These are phyloP conservation scores for Ectemnius continuus DNA, from an alignment of 2,888 invertebrate genomes.

Conservation along the genomic window DNA sequence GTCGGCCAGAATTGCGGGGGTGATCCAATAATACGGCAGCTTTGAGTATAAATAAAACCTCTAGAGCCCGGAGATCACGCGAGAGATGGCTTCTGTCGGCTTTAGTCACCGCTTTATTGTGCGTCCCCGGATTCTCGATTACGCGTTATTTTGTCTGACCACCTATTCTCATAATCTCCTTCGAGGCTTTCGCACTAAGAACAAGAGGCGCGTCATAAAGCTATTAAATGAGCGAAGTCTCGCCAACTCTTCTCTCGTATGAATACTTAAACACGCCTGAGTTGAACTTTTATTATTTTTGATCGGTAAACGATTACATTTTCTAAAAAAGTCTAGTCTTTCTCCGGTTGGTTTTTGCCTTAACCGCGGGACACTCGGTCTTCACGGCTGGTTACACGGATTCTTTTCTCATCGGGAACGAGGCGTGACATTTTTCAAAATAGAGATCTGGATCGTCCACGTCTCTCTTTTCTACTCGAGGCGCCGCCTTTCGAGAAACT, in stretches of 20 bases:
- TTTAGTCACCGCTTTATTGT: slow-evolving; percentile 20
- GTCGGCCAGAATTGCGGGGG: slow-evolving; percentile 71
- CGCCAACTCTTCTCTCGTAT: no score
- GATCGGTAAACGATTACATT: background rate
- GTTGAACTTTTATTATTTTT: slow-evolving; percentile 1
- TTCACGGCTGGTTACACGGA: background rate
- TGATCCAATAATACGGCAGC: slow-evolving; percentile 76
- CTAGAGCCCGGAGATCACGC: slow-evolving; percentile 69
- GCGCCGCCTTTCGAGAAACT: slow-evolving; percentile 16
- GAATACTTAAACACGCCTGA: slow-evolving; percentile 1
- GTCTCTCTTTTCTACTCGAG: slow-evolving; percentile 10
- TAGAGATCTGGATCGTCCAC: slow-evolving; percentile 38
- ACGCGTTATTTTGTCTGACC: background rate
- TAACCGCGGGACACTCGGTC: background rate
- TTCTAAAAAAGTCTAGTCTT: slow-evolving; percentile 19
- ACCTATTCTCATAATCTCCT: background rate
- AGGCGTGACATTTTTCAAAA: slow-evolving; percentile 50
- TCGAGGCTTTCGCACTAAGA: background rate
- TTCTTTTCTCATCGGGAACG: background rate
- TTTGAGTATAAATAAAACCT: slow-evolving; percentile 76
- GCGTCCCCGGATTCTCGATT: background rate
- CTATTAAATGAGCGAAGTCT: no score
- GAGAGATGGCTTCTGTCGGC: slow-evolving; percentile 42
- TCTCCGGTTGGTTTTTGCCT: slow-evolving; percentile 19
- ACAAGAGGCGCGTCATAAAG: no score